Evolutionary conservation across 1,140 invertebrate genomes (phyloP), one percentile per base, ranked within the genome.

Genomic region (Drosophila chauvacae): DNA sequence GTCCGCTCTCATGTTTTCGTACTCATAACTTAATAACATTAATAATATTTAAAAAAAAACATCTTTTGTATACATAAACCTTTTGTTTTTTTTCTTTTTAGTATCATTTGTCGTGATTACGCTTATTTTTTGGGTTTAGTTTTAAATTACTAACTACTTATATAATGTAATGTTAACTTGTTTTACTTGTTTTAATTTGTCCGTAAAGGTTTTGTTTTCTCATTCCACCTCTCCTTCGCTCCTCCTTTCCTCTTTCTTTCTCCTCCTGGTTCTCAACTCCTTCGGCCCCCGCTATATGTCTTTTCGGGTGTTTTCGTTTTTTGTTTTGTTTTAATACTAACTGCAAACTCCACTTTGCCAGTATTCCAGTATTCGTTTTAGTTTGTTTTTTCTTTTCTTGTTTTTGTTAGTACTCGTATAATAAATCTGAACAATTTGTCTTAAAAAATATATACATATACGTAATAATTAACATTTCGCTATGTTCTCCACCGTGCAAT

Each of bases 81-180:
- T 61, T 78, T 69, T 61, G 69, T 73, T 62, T 28, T 28, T 64
- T 74, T 77, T 62, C 23, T 28, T 62, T 78, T 73, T 58, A 47
- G 56, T 62, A 63, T 74, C 51, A 63, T 74, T 72, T 65, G 30
- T 78, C 39, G 76, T 79, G 66, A 72, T 76, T 79, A 77, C 51
- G 75, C 65, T 80, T 80, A 58, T 56, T 71, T 81, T 50, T 81
- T 53, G 68, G 68, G 72, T 78, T 84, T 88, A 74, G 80, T 90
- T 83, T 88, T 85, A 74, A 91, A 90, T 92, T 92, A 92, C 91
- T 92, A 92, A 92, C 91, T 92, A 92, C 91, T 92, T 92, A 91
- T 92, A 91, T 81, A 92, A 92, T 92, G 91, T 92, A 92, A 92
- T 92, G 91, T 92, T 92, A 92, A 92, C 91, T 92, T 91, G 81